A percentile compares a stretch with the other conserved stretches of the same genome.
Conservation (phyloP, 2,888 invertebrate genomes). For the Napeogenes inachia region DNA sequence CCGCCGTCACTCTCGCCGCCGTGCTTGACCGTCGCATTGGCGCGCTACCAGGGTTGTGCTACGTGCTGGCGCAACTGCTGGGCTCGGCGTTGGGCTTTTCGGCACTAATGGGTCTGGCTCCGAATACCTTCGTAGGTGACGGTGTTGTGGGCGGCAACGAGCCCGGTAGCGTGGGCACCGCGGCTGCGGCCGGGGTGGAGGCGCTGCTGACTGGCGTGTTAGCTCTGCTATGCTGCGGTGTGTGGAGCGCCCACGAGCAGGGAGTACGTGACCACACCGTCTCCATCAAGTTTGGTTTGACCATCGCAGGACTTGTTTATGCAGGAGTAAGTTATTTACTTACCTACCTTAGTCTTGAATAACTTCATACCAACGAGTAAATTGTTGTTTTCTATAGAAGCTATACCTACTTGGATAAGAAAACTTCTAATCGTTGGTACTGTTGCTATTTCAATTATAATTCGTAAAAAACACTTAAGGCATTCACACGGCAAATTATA, state of each 20-base stretch:
- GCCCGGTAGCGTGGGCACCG: conserved; percentile 23
- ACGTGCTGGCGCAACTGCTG: conserved; percentile 49
- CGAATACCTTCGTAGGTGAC: conserved; percentile 21
- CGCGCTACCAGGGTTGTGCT: conserved; percentile 45
- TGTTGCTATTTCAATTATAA: not conserved
- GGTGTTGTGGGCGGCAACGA: conserved; percentile 21
- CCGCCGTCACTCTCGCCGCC: conserved; percentile 84
- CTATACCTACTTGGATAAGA: no score
- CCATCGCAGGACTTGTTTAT: conserved; percentile 59
- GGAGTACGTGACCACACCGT: conserved; percentile 47
- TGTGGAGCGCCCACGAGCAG: conserved; percentile 51
- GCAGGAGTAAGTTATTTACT: conserved; percentile 49
- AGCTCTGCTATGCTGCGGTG: conserved; percentile 49
- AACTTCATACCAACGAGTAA: no score
- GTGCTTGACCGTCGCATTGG: conserved; percentile 72
- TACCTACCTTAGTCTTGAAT: not conserved
- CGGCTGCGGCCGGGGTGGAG: conserved; percentile 41
- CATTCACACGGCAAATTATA: no score
- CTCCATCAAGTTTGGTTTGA: conserved; percentile 60
- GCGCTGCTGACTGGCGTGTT: conserved; percentile 51
- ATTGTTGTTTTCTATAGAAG: no score
- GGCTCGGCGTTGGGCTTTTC: conserved; percentile 56
- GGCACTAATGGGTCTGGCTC: conserved; percentile 41
- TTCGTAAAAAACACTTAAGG: not conserved
- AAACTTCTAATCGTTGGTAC: no score